phyloP scores from a whole-genome alignment of 2,888 invertebrate species.

The Charanyca ferruginea region DNA sequence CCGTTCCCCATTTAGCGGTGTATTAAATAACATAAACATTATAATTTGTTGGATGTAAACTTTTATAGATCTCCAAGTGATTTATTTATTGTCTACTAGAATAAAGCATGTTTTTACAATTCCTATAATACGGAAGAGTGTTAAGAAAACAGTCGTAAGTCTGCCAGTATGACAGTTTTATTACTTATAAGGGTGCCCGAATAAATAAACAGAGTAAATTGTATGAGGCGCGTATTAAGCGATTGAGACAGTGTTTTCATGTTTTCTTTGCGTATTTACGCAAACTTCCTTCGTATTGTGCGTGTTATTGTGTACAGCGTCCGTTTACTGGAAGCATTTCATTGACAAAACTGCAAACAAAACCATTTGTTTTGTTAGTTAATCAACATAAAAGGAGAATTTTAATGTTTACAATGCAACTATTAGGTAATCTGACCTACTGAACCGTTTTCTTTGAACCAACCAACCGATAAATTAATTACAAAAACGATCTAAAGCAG shows the following conservation, averaged over 20 bases:
- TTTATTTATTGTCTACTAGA: constrained; percentile 50
- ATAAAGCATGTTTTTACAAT: constrained; percentile 54
- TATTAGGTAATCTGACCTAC: constrained; percentile 23
- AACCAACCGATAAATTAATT: constrained; percentile 24
- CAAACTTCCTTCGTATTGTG: constrained; percentile 6
- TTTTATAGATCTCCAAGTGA: constrained; percentile 42
- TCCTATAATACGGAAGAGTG: constrained; percentile 51
- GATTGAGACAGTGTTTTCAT: constrained; percentile 24
- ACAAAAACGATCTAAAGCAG: constrained; percentile 19
- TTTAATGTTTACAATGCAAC: not conserved
- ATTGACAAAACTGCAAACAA: not conserved
- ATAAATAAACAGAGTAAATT: constrained; percentile 56
- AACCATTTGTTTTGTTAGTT: not conserved
- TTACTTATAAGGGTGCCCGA: constrained; percentile 47
- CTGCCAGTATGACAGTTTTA: constrained; percentile 59
- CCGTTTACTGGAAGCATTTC: not conserved
- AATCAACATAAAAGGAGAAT: not conserved
- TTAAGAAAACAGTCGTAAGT: constrained; percentile 60
- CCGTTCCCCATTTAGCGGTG: constrained; percentile 42
- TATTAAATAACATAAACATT: constrained; percentile 49
- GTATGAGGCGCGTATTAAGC: constrained; percentile 30
- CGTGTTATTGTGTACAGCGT: constrained; percentile 27
- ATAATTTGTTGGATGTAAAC: constrained; percentile 51
- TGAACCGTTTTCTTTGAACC: constrained; percentile 4
- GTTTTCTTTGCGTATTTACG: constrained; percentile 20